These are phyloP conservation scores for Bagarius yarrelli DNA, from an alignment of 2,113 vertebrate genomes.

Conservation along the genomic window DNA sequence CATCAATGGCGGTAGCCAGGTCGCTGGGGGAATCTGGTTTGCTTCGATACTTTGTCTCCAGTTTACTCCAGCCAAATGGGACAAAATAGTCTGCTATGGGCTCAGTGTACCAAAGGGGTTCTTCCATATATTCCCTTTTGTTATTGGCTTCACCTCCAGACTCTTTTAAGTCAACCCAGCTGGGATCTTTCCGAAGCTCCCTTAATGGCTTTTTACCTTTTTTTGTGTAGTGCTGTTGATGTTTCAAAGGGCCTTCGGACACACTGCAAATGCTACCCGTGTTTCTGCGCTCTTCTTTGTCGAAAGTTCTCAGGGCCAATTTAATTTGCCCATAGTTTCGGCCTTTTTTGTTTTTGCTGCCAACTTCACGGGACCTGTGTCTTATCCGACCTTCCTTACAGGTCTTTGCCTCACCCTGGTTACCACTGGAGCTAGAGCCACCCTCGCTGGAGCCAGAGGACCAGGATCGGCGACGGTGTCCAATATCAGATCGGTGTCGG, in stretches of 20 bases:
- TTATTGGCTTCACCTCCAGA: conserved; percentile 74
- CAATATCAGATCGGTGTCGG: conserved; percentile 83
- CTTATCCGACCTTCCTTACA: conserved; percentile 80
- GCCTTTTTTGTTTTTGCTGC: conserved; percentile 78
- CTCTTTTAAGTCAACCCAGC: conserved; percentile 75
- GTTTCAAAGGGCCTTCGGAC: conserved; percentile 71
- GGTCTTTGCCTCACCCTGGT: conserved; percentile 80
- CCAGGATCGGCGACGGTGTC: conserved; percentile 89
- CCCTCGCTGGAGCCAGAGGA: conserved; percentile 96
- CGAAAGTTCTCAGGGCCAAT: conserved; percentile 75
- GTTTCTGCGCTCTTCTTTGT: conserved; percentile 76
- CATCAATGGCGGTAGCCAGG: conserved; percentile 67
- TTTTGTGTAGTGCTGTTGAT: conserved; percentile 77
- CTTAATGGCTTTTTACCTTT: conserved; percentile 84
- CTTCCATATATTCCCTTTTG: conserved; percentile 91
- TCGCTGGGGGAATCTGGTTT: conserved; percentile 72
- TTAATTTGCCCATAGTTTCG: conserved; percentile 80
- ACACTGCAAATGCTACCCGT: conserved; percentile 73
- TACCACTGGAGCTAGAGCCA: conserved; percentile 92
- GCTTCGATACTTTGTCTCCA: conserved; percentile 94
- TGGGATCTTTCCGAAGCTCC: conserved; percentile 81
- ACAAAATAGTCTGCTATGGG: conserved; percentile 94
- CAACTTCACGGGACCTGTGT: conserved; percentile 86
- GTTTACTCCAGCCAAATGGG: conserved; percentile 91
- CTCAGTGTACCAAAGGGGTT: conserved; percentile 98